Percentiles rank a stretch among this genome's conserved stretches.
Conservation (phyloP, 2,888 invertebrate species). For the Pheosia tremula region DNA sequence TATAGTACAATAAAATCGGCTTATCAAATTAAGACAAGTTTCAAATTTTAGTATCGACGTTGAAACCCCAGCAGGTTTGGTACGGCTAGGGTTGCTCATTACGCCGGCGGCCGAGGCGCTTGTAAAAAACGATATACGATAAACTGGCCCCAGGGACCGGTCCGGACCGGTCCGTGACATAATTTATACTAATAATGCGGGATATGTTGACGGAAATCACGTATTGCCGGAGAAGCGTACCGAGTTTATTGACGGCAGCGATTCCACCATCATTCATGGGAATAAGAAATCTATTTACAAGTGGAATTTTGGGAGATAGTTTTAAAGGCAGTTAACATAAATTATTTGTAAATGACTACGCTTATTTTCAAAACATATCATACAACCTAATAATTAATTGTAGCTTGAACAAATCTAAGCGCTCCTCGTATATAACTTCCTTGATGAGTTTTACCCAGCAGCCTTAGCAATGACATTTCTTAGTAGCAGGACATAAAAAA, state of each 20-base stretch:
- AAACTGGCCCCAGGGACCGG: slow-evolving; percentile 55
- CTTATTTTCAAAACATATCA: no score
- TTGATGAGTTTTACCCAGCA: no score
- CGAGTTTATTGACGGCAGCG: background rate
- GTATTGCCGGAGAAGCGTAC: slow-evolving; percentile 30
- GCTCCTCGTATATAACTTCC: no score
- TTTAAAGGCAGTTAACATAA: background rate
- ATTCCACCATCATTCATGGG: slow-evolving; percentile 4
- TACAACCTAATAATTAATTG: no score
- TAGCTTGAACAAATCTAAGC: no score
- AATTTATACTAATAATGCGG: slow-evolving; percentile 45
- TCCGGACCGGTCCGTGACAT: slow-evolving; percentile 41
- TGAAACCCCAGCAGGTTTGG: slow-evolving; percentile 28
- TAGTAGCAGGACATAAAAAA: no score
- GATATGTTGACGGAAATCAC: slow-evolving; percentile 61
- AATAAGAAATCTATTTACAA: background rate
- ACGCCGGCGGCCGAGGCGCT: slow-evolving; percentile 34
- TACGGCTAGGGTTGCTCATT: slow-evolving; percentile 50
- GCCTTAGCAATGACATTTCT: no score
- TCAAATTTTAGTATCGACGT: slow-evolving; percentile 34
- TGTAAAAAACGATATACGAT: slow-evolving; percentile 59
- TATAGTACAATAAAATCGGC: background rate
- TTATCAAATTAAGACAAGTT: slow-evolving; percentile 19
- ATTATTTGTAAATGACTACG: no score
- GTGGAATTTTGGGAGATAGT: background rate